Base-by-base conservation (phyloP, 2,888 invertebrate species). In the Hoplodrina ambigua region DNA sequence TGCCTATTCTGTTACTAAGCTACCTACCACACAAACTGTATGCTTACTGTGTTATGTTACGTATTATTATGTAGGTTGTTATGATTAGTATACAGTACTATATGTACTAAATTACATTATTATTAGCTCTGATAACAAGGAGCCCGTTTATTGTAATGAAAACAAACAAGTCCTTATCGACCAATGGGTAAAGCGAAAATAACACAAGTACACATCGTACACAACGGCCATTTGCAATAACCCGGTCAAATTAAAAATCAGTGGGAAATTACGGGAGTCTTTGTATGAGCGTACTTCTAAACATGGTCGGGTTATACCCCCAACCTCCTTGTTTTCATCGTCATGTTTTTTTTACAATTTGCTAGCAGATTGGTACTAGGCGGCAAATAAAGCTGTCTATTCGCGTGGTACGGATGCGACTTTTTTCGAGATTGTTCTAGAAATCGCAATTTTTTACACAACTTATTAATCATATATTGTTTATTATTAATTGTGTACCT, bases 281-380 rank as follows among this genome's bases (percentile, higher is more conserved):
- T 94, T 94, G 94, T 93, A 88, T 88, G 75, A 65, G 50, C 59
- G 68, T 69, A 72, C 86, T 87, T 76, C 85, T 75, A n/a, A 80
- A 90, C 83, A 86, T 84, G 78, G 91, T 88, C 84, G 93, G 86
- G 68, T 89, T 90, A 85, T 83, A 84, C 75, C 73, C 85, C 85
- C 88, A 91, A 92, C 94, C 94, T 92, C 90, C 94, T 94, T 94
- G 94, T 94, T 94, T 94, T 94, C 89, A 88, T 91, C 88, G 87
- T 87, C 85, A 86, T 83, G 86, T 92, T 91, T 71, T 93, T 91
- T 91, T 90, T 87, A 88, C 86, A 83, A 87, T 87, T 25, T 88
- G 86, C 88, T 89, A 88, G 87, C 90, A 86, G 83, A 89, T 90
- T 87, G 88, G 90, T 89, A 86, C 86, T 87, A 86, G 83, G 86